Evolutionary conservation across 2,888 invertebrate species (phyloP).

Genomic region (Koerneria pararmatus): DNA sequence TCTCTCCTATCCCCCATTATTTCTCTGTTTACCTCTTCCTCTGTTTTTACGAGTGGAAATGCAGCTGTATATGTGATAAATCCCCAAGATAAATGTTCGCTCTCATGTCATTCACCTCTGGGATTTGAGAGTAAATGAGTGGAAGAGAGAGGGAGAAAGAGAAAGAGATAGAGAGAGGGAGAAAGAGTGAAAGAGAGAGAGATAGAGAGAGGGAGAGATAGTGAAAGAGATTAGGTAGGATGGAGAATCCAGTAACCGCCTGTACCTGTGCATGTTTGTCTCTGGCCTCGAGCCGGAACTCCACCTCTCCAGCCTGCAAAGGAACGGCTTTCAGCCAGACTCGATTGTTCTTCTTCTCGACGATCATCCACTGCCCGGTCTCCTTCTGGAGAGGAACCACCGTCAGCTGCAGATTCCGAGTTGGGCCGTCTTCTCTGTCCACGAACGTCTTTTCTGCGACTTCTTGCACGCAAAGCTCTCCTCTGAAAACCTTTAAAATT

Average conservation of each 20-base stretch:
- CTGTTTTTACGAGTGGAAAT: too few species aligned
- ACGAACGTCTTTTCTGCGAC: conserved; percentile 49
- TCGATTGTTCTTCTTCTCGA: conserved; percentile 20
- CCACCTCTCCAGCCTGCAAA: conserved; percentile 43
- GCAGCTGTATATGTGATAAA: too few species aligned
- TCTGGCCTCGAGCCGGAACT: conserved; percentile 51
- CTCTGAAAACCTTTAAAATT: too few species aligned
- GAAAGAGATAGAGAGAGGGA: neutral
- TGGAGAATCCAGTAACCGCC: neutral
- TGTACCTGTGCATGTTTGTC: conserved; percentile 36
- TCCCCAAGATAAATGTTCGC: too few species aligned
- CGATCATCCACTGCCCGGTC: conserved; percentile 20
- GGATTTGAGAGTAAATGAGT: neutral
- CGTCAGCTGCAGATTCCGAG: conserved; percentile 35
- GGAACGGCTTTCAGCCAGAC: conserved; percentile 39
- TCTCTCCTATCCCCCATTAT: too few species aligned
- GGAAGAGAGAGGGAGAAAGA: neutral
- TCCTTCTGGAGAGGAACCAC: conserved; percentile 31
- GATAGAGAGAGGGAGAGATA: neutral
- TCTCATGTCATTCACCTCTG: too few species aligned
- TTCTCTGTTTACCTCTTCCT: too few species aligned
- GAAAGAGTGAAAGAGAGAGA: neutral
- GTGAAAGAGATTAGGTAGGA: conserved; percentile 8
- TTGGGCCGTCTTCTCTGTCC: conserved; percentile 51
- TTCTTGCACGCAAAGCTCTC: conserved; percentile 40